A percentile compares a stretch with the other conserved stretches of the same genome.
Conservation (phyloP, 2,797 vertebrate genomes). For the Antrozous pallidus region DNA sequence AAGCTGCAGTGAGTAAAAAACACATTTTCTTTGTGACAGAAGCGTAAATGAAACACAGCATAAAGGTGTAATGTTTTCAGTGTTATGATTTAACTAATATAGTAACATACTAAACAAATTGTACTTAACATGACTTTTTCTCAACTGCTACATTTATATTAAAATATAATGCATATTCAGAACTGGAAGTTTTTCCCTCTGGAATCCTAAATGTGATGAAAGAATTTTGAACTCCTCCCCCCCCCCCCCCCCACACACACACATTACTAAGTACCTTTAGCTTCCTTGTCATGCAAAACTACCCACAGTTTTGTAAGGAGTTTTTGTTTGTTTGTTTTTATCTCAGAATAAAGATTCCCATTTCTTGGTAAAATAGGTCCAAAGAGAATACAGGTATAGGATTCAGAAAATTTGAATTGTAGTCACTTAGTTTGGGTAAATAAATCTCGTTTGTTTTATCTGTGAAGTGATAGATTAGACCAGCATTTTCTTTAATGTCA, state of each 20-base stretch:
- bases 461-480: background rate
- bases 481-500: background rate
- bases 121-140: slow-evolving; percentile 1
- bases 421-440: background rate
- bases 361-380: background rate
- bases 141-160: background rate
- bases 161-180: background rate
- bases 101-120: background rate
- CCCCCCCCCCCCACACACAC: too few species aligned
- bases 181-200: background rate
- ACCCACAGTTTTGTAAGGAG: background rate
- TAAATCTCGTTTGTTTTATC: background rate
- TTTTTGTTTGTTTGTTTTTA: background rate
- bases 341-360: background rate
- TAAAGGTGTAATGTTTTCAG: background rate
- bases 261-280: background rate
- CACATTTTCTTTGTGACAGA: background rate
- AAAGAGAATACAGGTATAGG: background rate
- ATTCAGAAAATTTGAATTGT: slow-evolving; percentile 1
- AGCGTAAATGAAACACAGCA: background rate
- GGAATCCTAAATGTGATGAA: slow-evolving; percentile 5
- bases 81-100: slow-evolving; percentile 9
- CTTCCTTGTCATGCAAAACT: background rate
- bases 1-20: slow-evolving; percentile 91
- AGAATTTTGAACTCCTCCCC: slow-evolving; percentile 23